Evolutionary conservation across 2,888 invertebrate genomes (phyloP).

Genomic region (Trissolcus brochymenae): DNA sequence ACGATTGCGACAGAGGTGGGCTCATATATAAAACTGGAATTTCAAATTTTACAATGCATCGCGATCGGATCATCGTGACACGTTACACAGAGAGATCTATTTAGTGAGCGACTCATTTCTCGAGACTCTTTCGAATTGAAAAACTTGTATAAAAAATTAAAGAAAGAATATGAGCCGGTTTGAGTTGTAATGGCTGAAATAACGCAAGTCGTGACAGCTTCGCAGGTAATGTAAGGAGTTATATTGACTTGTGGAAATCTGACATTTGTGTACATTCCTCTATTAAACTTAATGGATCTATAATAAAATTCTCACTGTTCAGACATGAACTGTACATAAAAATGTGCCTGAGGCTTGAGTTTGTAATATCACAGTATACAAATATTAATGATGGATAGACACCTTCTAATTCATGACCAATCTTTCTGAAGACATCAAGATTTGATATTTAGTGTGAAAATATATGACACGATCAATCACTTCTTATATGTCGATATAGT

Average conservation of each 20-base stretch:
- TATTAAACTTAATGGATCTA: no score
- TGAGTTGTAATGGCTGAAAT: slow-evolving; percentile 66
- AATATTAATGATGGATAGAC: slow-evolving; percentile 25
- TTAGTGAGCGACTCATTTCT: slow-evolving; percentile 61
- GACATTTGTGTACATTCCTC: no score
- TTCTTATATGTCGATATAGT: slow-evolving; percentile 9
- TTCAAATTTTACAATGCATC: slow-evolving; percentile 61
- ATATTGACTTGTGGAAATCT: slow-evolving; percentile 61
- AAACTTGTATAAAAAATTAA: slow-evolving; percentile 56
- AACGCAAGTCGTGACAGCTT: slow-evolving; percentile 39
- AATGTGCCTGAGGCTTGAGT: no score
- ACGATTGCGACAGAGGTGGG: slow-evolving; percentile 24
- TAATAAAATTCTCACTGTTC: no score
- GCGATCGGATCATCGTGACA: slow-evolving; percentile 68
- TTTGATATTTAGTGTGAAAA: slow-evolving; percentile 38
- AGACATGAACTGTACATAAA: no score
- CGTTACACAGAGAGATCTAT: slow-evolving; percentile 68
- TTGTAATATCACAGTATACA: not conserved
- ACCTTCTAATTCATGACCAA: slow-evolving; percentile 15
- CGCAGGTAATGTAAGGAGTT: slow-evolving; percentile 43
- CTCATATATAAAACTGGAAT: slow-evolving; percentile 51
- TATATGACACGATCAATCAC: slow-evolving; percentile 35
- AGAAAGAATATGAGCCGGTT: slow-evolving; percentile 61
- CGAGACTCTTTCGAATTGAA: slow-evolving; percentile 40
- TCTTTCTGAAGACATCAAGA: slow-evolving; percentile 1